These are phyloP conservation scores for Elysia chlorotica DNA, from an alignment of 1,140 invertebrate genomes.

Conservation along the genomic window DNA sequence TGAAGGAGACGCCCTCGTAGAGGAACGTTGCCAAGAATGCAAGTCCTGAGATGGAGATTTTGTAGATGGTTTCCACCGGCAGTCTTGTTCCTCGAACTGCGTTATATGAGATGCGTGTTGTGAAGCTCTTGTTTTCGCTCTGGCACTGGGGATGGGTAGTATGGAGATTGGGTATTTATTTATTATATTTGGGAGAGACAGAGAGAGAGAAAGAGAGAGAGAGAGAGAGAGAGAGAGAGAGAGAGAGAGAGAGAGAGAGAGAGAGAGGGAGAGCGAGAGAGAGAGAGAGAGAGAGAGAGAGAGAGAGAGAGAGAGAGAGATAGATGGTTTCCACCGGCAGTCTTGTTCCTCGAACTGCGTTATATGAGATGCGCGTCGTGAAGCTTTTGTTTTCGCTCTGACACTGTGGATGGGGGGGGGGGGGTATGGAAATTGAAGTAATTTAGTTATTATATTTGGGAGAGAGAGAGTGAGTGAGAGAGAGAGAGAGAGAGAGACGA, in stretches of 20 bases:
- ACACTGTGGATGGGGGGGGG: not conserved
- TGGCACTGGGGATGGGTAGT: not conserved
- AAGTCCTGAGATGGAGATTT: not conserved
- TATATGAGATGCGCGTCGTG: not conserved
- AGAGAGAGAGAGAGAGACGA: not conserved
- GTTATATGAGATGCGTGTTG: not conserved
- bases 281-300: not conserved
- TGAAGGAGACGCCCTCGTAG: conserved; percentile 9
- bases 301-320: not conserved
- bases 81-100: not conserved
- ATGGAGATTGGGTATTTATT: not conserved
- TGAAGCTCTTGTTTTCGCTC: not conserved
- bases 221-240: not conserved
- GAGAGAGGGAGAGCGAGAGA: not conserved
- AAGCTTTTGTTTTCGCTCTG: conserved; percentile 4
- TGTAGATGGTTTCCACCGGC: not conserved
- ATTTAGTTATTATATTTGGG: not conserved
- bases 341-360: not conserved
- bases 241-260: not conserved
- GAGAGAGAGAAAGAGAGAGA: not conserved
- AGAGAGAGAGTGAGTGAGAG: not conserved
- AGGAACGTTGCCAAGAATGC: conserved; percentile 13
- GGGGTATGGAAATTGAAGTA: not conserved
- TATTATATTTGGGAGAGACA: not conserved
- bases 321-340: not conserved